Percentiles rank a stretch among this genome's conserved stretches.
These are phyloP conservation scores for Eurystomus gularis DNA, from an alignment of 2,113 vertebrate species.

Conservation along the genomic window DNA sequence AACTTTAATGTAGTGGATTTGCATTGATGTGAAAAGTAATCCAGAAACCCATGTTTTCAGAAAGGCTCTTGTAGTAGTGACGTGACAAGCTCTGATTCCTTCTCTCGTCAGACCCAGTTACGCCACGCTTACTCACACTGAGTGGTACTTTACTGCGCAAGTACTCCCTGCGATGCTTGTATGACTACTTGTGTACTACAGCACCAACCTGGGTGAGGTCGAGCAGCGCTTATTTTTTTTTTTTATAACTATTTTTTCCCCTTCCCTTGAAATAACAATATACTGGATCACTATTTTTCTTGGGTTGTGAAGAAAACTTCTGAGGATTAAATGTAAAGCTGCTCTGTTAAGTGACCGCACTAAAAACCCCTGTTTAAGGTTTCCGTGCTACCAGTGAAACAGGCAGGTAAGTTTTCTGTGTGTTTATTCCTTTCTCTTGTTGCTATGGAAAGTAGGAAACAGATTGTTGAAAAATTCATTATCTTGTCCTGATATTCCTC, in stretches of 20 bases:
- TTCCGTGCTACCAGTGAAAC: neutral
- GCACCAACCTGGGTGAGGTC: neutral
- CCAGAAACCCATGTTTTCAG: neutral
- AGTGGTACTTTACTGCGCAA: neutral
- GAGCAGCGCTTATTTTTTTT: neutral
- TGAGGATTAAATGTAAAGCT: conserved; percentile 5
- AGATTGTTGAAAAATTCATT: neutral
- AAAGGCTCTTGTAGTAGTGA: neutral
- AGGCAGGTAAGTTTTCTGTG: conserved; percentile 41
- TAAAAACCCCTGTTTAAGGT: neutral
- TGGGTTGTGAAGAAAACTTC: neutral
- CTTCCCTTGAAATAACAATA: neutral
- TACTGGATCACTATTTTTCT: neutral
- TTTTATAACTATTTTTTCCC: neutral
- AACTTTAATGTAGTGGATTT: neutral
- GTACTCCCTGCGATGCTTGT: neutral
- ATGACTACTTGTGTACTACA: neutral
- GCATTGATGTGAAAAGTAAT: neutral
- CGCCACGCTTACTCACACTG: neutral
- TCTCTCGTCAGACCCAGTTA: neutral
- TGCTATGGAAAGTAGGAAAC: neutral
- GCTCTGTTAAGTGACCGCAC: neutral
- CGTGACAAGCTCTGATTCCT: neutral
- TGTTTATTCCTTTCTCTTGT: neutral
- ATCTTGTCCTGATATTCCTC: conserved; percentile 41